Evolutionary conservation across 2,888 invertebrate species (phyloP).

Genomic region (Oscheius myriophilus): DNA sequence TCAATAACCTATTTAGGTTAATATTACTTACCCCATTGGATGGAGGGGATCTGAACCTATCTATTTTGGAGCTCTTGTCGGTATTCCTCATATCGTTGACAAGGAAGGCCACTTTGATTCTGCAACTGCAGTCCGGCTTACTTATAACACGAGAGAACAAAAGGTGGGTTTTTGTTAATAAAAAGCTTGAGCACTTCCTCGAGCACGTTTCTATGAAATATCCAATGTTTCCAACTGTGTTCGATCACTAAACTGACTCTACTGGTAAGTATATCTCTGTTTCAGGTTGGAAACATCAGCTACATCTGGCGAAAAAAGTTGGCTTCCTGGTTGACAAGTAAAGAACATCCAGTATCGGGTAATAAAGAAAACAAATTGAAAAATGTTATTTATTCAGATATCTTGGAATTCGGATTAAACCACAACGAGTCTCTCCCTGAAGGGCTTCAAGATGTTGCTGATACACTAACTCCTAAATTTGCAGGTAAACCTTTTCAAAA

Average conservation of each 20-base stretch:
- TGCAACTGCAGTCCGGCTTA: slow-evolving; percentile 65
- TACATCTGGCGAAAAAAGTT: slow-evolving; percentile 62
- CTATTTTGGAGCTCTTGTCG: slow-evolving; percentile 68
- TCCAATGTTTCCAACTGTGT: no score
- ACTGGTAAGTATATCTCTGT: background rate
- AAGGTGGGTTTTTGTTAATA: slow-evolving; percentile 42
- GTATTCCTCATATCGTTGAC: slow-evolving; percentile 62
- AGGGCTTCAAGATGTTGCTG: slow-evolving; percentile 64
- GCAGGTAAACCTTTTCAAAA: slow-evolving; percentile 24
- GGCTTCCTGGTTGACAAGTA: slow-evolving; percentile 60
- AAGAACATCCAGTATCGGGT: slow-evolving; percentile 61
- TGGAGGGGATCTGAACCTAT: slow-evolving; percentile 70
- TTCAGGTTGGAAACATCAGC: slow-evolving; percentile 55
- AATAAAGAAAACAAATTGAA: background rate
- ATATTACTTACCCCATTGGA: slow-evolving; percentile 69
- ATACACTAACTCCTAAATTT: slow-evolving; percentile 55
- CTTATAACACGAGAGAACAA: slow-evolving; percentile 67
- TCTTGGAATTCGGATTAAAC: slow-evolving; percentile 67
- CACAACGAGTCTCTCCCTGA: slow-evolving; percentile 68
- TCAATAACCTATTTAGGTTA: slow-evolving; percentile 48
- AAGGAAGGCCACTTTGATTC: slow-evolving; percentile 69
- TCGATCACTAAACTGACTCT: background rate
- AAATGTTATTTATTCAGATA: slow-evolving; percentile 41
- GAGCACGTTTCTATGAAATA: no score
- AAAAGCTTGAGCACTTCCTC: no score